Evolutionary conservation across 2,797 vertebrate genomes (phyloP), one percentile per base, ranked within the genome.

Genomic region (Lagorchestes hirsutus): DNA sequence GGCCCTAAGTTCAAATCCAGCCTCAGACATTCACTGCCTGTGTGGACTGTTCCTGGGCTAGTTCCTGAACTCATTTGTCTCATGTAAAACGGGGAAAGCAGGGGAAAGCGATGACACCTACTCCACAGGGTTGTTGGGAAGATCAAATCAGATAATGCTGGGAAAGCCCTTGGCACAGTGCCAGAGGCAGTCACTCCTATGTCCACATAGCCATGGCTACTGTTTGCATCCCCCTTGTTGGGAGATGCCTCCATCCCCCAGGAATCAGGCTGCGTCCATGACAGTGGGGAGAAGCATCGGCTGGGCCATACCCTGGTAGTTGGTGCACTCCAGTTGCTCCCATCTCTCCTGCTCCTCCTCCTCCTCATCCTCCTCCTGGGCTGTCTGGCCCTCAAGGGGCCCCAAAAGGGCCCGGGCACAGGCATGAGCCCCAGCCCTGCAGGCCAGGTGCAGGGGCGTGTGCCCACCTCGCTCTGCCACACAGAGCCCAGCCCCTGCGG

Each of bases 381-480:
- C 8, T 52, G 59, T 92, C 91, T 2, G 55, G 93, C 29, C 94
- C 94, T 62, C 94, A 58, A 96, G 97, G 9, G 96, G 97, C 29
- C 98, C 98, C 90, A 99, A 97, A 59, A 98, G 98, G 11, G 87
- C 96, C 0, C 59, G 96, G 0, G 98, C 98, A 0, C 99, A 99
- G 28, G 96, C 98, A 0, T 95, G 94, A 3, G 98, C 98, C 24
- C 97, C 98, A 50, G 98, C 98, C 0, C 99, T 98, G 90, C 99
- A 99, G 0, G 99, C 99, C 92, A 99, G 97, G 96, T 99, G 99
- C 96, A 99, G 97, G 0, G 99, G 98, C 0, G 99, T 99, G 98
- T 99, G 98, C n/a, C 99, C 99, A 0, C 98, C 98, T 13, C 98
- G 97, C 95, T 99, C 99, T 2, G 98, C 98, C 62, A 99, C 90